These are phyloP conservation scores for Sardina pilchardus DNA, from an alignment of 2,113 vertebrate species.

Conservation along the genomic window DNA sequence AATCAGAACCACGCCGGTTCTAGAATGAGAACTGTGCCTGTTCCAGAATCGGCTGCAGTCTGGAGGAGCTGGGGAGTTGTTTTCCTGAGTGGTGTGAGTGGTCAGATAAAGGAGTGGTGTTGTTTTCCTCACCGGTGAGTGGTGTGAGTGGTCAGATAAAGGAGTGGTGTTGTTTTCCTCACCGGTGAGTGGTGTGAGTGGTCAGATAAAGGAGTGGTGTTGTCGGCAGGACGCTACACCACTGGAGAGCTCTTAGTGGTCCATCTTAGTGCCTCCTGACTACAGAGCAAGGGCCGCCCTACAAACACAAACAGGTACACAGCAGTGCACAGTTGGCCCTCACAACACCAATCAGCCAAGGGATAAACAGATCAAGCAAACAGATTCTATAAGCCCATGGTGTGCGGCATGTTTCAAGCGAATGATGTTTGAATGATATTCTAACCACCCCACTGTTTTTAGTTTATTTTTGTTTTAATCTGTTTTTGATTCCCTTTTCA, in stretches of 20 bases:
- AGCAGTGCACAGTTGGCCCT: slow-evolving; percentile 37
- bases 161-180: no score
- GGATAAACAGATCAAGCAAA: slow-evolving; percentile 9
- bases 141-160: neutral
- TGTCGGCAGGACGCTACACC: slow-evolving; percentile 42
- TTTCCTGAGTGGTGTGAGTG: neutral
- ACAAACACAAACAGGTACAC: slow-evolving; percentile 52
- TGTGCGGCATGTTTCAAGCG: neutral
- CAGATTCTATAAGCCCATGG: neutral
- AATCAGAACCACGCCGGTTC: slow-evolving; percentile 21
- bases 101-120: no score
- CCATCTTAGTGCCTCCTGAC: slow-evolving; percentile 47
- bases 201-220: neutral
- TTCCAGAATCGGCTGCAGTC: neutral
- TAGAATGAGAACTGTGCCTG: slow-evolving; percentile 41
- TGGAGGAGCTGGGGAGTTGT: neutral
- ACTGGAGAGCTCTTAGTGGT: slow-evolving; percentile 54
- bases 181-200: no score
- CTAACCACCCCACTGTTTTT: neutral
- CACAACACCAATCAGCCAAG: neutral
- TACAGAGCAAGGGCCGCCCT: slow-evolving; percentile 55
- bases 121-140: neutral
- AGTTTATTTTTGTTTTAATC: slow-evolving; percentile 59
- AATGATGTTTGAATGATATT: neutral
- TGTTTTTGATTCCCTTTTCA: slow-evolving; percentile 74